A percentile compares a stretch with the other conserved stretches of the same genome.
Evolutionary conservation across 2,797 vertebrate species (phyloP).

Genomic region (Pseudotriccus pelzelni): DNA sequence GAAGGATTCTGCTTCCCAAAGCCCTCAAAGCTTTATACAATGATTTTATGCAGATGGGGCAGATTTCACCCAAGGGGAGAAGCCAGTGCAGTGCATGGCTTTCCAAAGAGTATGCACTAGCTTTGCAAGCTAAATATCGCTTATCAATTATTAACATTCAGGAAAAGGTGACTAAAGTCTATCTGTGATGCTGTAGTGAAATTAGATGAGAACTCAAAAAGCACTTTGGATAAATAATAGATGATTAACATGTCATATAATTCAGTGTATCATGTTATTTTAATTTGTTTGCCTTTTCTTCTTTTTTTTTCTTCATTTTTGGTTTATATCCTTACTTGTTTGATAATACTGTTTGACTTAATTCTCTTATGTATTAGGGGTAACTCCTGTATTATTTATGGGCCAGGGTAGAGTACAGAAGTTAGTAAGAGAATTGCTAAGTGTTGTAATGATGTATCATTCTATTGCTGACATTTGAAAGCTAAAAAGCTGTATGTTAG

Average conservation of each 20-base stretch:
- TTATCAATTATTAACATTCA: constrained; percentile 60
- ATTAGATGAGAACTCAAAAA: constrained; percentile 56
- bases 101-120: background rate
- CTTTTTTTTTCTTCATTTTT: constrained; percentile 9
- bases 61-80: constrained; percentile 31
- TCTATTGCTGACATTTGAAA: background rate
- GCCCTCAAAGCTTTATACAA: background rate
- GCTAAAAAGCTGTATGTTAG: background rate
- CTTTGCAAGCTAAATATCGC: constrained; percentile 47
- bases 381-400: constrained; percentile 26
- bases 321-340: background rate
- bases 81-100: background rate
- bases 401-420: background rate
- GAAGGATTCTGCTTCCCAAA: background rate
- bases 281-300: constrained; percentile 52
- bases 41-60: constrained; percentile 1
- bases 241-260: constrained; percentile 60
- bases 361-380: background rate
- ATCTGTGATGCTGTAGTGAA: constrained; percentile 28
- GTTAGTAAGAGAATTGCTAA: background rate
- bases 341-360: background rate
- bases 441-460: background rate
- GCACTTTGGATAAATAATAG: constrained; percentile 66
- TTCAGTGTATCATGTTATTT: constrained; percentile 54
- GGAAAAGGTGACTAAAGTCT: constrained; percentile 61